Evolutionary conservation across 2,113 vertebrate genomes (phyloP).

Genomic region (Castor canadensis): DNA sequence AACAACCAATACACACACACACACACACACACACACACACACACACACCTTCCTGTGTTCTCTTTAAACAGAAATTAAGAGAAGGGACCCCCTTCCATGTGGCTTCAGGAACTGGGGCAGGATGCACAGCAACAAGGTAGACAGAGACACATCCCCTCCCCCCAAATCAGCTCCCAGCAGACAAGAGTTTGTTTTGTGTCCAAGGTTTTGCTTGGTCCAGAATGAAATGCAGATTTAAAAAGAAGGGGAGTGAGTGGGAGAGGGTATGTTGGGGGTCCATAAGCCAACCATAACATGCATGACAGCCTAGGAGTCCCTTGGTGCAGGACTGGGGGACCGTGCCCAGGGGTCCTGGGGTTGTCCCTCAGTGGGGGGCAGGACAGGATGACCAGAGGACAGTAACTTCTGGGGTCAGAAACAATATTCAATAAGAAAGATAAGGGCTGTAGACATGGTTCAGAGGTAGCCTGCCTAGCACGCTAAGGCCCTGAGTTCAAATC

Average conservation of each 20-base stretch:
- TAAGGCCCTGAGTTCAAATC: background rate
- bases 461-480: no score
- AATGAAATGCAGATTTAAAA: background rate
- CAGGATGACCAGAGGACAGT: background rate
- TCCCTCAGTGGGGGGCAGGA: background rate
- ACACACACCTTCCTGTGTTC: background rate
- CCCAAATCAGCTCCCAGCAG: background rate
- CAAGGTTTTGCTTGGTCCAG: background rate
- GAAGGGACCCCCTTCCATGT: background rate
- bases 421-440: background rate
- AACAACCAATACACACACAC: background rate
- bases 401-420: slow-evolving; percentile 57
- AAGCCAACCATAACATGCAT: fast-evolving
- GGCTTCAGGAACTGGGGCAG: background rate
- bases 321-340: background rate
- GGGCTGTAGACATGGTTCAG: no score
- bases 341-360: background rate
- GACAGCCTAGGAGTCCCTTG: background rate
- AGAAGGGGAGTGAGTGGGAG: slow-evolving; percentile 10
- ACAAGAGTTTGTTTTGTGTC: background rate
- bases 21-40: fast-evolving
- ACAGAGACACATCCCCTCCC: background rate
- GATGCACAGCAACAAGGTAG: background rate
- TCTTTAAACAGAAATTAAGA: background rate
- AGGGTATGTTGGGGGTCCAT: background rate